Base-by-base conservation (phyloP, 2,113 vertebrate genomes). In the Chaetops frenatus region DNA sequence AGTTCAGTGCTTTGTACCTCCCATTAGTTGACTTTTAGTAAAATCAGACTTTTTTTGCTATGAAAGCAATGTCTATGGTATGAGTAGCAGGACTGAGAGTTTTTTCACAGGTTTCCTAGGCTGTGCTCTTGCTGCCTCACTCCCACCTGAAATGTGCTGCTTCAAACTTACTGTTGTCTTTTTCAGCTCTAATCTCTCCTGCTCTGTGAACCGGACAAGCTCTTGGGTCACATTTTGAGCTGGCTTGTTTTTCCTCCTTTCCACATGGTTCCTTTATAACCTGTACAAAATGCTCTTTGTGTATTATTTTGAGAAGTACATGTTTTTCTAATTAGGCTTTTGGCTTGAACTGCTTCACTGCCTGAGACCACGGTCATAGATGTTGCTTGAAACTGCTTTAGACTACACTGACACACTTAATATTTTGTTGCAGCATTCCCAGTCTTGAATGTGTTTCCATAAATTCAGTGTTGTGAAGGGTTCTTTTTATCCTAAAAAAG, bases 301-400 rank as follows among this genome's bases (percentile, higher is more conserved):
- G 60, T 81, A 50, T 81, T 89, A 33, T 86, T 91, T 86, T 88
- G 86, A 65, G 64, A 38, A 17, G 65, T 73, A 45, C 7, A 10
- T 91, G 29, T 81, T 96, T 92, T 95, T 79, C 69, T 74, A 27
- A 87, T 89, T 61, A 92, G 90, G 69, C 61, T 81, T 88, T 89
- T 95, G 95, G 77, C 73, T 78, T 58, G 16, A 8, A 3, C 23
- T 78, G 60, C 81, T 79, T 66, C 47, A 10, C 38, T 38, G 11
- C 65, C 56, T 70, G 69, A 54, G 64, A 50, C 54, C 2, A 8
- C 0, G 3, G 36, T n/a, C 1, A 2, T 25, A 38, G 66, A 57
- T 28, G 22, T 27, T 88, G 42, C 60, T 88, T 69, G 67, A 91
- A 95, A 64, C 45, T 70, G 23, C 38, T 38, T 73, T 28, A 42